Percentiles rank a stretch among this genome's conserved stretches.
Evolutionary conservation across 2,113 vertebrate species (phyloP).

Genomic region (Oreochromis aureus): DNA sequence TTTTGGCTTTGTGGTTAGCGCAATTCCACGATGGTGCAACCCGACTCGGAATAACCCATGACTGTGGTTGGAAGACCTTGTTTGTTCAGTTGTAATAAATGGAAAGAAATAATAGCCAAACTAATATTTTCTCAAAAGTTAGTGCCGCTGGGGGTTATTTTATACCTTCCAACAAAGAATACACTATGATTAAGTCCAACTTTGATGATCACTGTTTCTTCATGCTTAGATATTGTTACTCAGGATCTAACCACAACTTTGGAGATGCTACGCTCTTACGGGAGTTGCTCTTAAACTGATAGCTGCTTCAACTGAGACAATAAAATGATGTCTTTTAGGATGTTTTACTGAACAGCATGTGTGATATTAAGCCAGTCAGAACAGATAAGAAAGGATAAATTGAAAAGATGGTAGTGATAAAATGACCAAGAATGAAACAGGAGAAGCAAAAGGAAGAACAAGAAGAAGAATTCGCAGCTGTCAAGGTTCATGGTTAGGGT

Average conservation of each 20-base stretch:
- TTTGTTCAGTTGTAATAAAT: slow-evolving; percentile 25
- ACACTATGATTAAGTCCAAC: slow-evolving; percentile 28
- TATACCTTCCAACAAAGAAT: slow-evolving; percentile 16
- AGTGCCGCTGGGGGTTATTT: background rate
- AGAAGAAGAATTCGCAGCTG: slow-evolving; percentile 3
- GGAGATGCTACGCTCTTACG: background rate
- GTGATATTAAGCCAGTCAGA: background rate
- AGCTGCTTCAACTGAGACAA: background rate
- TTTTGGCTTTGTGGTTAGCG: slow-evolving; percentile 13
- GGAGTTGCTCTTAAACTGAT: background rate
- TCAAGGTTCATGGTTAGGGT: slow-evolving; percentile 46
- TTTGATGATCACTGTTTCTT: slow-evolving; percentile 5
- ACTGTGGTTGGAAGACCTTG: slow-evolving; percentile 6
- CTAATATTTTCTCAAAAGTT: slow-evolving; percentile 17
- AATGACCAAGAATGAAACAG: background rate
- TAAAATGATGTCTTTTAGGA: background rate
- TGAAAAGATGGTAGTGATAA: background rate
- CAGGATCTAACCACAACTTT: background rate
- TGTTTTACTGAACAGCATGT: background rate
- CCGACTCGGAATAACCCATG: background rate
- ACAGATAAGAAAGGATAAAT: background rate
- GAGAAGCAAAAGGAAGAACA: background rate
- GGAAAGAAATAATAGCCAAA: slow-evolving; percentile 24
- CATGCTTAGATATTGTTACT: slow-evolving; percentile 22
- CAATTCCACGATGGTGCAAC: slow-evolving; percentile 36